These are phyloP conservation scores for Acleris sparsana DNA, from an alignment of 2,888 invertebrate species.

Conservation along the genomic window DNA sequence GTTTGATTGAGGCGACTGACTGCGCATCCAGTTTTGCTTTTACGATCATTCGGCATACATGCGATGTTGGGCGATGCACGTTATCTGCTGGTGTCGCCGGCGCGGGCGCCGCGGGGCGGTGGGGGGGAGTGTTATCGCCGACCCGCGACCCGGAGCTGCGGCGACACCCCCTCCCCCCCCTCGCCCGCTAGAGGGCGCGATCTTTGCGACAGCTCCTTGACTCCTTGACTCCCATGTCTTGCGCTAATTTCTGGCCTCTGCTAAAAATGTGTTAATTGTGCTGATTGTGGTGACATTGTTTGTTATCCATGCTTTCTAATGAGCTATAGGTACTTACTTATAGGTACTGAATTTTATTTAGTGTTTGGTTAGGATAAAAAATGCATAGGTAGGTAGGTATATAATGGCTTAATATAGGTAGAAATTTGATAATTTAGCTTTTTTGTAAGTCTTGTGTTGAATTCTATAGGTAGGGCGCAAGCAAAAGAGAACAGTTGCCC, in stretches of 20 bases:
- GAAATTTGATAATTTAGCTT: too few species aligned
- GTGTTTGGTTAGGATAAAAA: too few species aligned
- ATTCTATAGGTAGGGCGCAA: too few species aligned
- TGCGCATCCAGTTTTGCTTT: not conserved
- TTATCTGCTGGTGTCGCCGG: conserved; percentile 8
- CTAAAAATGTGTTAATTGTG: not conserved
- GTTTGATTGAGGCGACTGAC: not conserved
- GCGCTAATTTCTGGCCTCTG: not conserved
- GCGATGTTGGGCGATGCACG: conserved; percentile 1
- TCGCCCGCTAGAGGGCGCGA: conserved; percentile 8
- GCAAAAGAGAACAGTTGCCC: too few species aligned
- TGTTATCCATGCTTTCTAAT: too few species aligned
- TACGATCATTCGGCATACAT: not conserved
- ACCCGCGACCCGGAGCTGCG: conserved; percentile 33
- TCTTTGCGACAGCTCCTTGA: conserved; percentile 11
- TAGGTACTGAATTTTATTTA: too few species aligned
- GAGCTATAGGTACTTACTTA: too few species aligned
- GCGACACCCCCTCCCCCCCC: not conserved
- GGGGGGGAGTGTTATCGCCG: conserved; percentile 13
- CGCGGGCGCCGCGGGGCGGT: conserved; percentile 6
- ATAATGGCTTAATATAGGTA: too few species aligned
- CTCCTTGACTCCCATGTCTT: not conserved
- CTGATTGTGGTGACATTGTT: too few species aligned
- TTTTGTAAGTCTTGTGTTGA: too few species aligned
- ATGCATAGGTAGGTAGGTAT: too few species aligned